Evolutionary conservation across 2,888 invertebrate species (phyloP), one percentile per base, ranked within the genome.

Genomic region (Rhamnusium bicolor): DNA sequence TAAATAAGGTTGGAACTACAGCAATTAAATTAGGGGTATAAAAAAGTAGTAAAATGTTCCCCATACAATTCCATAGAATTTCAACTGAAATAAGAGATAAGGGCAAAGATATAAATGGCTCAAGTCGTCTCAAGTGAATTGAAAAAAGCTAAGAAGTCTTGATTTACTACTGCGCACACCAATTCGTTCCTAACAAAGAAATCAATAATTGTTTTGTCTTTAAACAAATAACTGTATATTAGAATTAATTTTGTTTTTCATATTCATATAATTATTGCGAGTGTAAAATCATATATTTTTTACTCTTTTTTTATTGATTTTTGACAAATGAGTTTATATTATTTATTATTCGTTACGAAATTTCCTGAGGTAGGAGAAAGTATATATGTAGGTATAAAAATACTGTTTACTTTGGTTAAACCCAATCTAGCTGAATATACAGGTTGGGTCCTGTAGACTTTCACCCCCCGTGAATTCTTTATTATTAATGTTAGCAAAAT

Each of bases 101-200:
- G 24, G 53, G 12, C 40, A 24, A 54, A 54, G 54, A 54, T 54
- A 54, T 54, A 54, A 54, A 54, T 54, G 54, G 54, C 54, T 24
- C 54, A 54, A 54, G 21, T 54, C 21, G 18, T n/a, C 24, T 54
- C 54, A 27, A 54, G 21, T 54, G 54, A 54, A 54, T 54, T 54
- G 54, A 24, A 54, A 54, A 54, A 54, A 40, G 10, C 24, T 54
- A 54, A 54, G 54, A 54, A 19, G 24, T 54, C 54, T 54, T 19
- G 24, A 54, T 54, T 54, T 19, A 54, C n/a, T 54, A 24, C 54
- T 54, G 54, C 54, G 54, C 54, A 54, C 21, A 24, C 54, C 40
- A 54, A 54, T 19, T 54, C 21, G 5, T 24, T n/a, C n/a, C 24
- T 14, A 54, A n/a, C n/a, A n/a, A n/a, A 24, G n/a, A 54, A 54